phyloP scores from a whole-genome alignment of 2,113 vertebrate species.

The Equus quagga region DNA sequence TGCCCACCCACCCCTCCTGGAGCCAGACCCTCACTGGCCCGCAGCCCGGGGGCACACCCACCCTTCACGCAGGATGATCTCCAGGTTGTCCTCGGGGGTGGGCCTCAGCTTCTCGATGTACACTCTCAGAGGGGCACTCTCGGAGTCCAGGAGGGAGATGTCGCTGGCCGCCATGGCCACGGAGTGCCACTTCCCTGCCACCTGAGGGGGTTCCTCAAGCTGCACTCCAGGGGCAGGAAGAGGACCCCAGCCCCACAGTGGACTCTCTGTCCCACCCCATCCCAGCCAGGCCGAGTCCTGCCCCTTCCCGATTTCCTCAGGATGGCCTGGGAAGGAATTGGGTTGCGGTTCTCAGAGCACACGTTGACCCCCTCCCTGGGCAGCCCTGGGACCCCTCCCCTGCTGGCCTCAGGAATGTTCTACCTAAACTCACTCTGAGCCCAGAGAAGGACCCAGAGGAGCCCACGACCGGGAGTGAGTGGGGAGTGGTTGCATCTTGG shows the following conservation, averaged over 20 bases:
- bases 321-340: neutral
- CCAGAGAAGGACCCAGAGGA: neutral
- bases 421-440: too few species aligned
- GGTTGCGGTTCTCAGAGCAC: too few species aligned
- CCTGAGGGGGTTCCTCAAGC: neutral
- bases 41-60: neutral
- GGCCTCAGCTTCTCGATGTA: neutral
- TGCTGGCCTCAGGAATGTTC: neutral
- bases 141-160: fast-evolving
- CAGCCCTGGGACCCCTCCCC: too few species aligned
- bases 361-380: too few species aligned
- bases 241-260: neutral
- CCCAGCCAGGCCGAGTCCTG: too few species aligned
- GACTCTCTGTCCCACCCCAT: fast-evolving
- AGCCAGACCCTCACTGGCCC: fast-evolving
- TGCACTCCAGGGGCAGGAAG: fast-evolving
- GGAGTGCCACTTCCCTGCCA: neutral
- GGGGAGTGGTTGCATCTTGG: neutral
- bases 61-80: fast-evolving
- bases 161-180: neutral
- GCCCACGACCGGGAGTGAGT: too few species aligned
- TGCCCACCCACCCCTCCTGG: fast-evolving
- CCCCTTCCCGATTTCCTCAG: neutral
- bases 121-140: fast-evolving
- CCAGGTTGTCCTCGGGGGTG: neutral